Base-by-base conservation (phyloP, 2,888 invertebrate genomes). In the Tachina lurida region DNA sequence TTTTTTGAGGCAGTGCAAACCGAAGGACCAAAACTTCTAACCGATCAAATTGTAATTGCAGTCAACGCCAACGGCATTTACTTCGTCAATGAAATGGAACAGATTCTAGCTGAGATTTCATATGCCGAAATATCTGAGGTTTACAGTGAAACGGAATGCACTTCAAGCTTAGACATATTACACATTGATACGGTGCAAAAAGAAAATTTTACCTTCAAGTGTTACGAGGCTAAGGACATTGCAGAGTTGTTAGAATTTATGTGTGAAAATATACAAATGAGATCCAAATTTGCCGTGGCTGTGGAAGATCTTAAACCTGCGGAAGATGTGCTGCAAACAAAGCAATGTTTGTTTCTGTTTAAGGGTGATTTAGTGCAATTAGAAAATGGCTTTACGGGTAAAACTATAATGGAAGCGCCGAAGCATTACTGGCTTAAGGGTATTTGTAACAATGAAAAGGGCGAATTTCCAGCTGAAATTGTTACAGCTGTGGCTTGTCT, bases 11-110 rank as follows among this genome's bases (percentile, higher is more conserved):
- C 97, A 0, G 94, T 96, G n/a, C 96, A 96, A 91, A 93, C 95
- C 65, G 95, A 95, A 84, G 96, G 96, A 0, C 95, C 96, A 0
- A 93, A 94, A 43, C 93, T 96, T 10, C 93, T 94, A 10, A 95
- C 94, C 88, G 95, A 95, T 88, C 95, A 97, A 88, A 95, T 98
- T 22, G 97, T 99, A 75, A 96, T 99, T 81, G 98, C 98, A 4
- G 95, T 99, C 5, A 99, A 99, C 93, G 98, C 98, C 95, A 97
- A 97, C 0, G 98, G 98, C 2, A 95, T 98, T 74, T 98, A 97
- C 90, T 96, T 98, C 77, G 96, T 98, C 0, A 98, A 98, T 92
- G 97, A 98, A 92, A 95, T 96, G 89, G 98, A 98, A 92, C 96
- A 97, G 91, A 97, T 98, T 87, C 94, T 98, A 62, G 93, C 98